phyloP scores from a whole-genome alignment of 2,113 vertebrate genomes.

The Platysteira castanea region DNA sequence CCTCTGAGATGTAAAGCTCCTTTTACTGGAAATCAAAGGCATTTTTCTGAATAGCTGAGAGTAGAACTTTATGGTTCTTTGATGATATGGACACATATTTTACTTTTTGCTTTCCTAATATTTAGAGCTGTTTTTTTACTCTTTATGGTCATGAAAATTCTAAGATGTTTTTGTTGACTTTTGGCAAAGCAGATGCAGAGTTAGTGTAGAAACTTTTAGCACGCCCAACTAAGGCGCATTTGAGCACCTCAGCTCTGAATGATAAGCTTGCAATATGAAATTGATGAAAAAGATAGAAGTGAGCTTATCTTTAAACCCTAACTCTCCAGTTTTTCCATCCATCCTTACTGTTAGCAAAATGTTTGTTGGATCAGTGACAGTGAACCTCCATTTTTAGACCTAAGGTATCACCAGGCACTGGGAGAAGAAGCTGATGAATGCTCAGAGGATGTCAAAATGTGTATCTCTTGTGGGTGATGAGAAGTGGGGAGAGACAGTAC shows the following conservation, averaged over 20 bases:
- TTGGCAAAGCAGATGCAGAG: background rate
- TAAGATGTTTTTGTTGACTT: background rate
- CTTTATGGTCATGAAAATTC: background rate
- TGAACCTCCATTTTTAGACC: background rate
- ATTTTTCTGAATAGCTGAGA: background rate
- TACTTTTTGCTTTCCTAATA: background rate
- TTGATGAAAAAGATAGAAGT: background rate
- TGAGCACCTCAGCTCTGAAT: background rate
- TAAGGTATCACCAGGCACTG: background rate
- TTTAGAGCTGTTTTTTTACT: background rate
- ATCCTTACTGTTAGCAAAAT: background rate
- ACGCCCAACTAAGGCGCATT: background rate
- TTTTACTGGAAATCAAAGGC: slow-evolving; percentile 39
- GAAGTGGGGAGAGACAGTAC: background rate
- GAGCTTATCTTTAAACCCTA: background rate
- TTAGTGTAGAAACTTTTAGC: background rate
- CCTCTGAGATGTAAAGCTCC: background rate
- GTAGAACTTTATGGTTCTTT: background rate
- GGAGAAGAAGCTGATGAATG: background rate
- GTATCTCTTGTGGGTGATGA: background rate
- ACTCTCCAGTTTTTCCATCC: background rate
- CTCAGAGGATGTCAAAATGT: background rate
- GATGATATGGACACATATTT: background rate
- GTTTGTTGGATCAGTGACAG: background rate
- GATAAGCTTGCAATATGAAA: background rate